Evolutionary conservation across 2,888 invertebrate species (phyloP), one percentile per base, ranked within the genome.

Genomic region (Junonia oenone): DNA sequence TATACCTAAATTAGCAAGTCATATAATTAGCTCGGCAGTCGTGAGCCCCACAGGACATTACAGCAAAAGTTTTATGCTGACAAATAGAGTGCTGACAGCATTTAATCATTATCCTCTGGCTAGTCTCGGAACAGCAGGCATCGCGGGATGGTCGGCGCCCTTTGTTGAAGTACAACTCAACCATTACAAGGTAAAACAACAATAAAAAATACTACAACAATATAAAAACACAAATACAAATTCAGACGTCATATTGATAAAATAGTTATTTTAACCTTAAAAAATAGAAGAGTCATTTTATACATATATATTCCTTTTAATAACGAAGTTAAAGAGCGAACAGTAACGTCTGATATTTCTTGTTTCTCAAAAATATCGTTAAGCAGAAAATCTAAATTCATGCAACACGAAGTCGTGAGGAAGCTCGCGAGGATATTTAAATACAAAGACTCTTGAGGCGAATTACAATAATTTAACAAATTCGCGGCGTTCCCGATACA

Each of bases 21-120:
- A 92, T 64, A 72, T 90, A 31, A 71, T 91, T 33, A 87, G 94
- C 51, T 92, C 93, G 14, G 86, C 90, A 1, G 74, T 90, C 56
- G 85, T 93, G 45, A 94, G 94, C 68, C 92, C 91, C 2, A 83
- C 91, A 57, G 93, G 93, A 14, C 92, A 92, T 64, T 94, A 93
- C 58, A 93, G 93, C 50, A 95, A 95, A 76, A 95, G 95, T 73
- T 93, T 95, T 73, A 92, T 95, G 73, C 81, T 92, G 17, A 93
- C 94, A 4, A 88, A 88, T 63, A 92, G 91, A 60, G 91, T 94
- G 26, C 79, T 94, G 67, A 93, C 93, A 45, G 94, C 95, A 37
- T 95, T 95, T 79, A 95, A 95, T 77, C 95, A 95, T 73, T 95
- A 95, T 70, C 93, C 94, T 3, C 76, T 95, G 63, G 90, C 92